A percentile compares a stretch with the other conserved stretches of the same genome.
phyloP scores from a whole-genome alignment of 2,888 invertebrate genomes.

The Argyra leucocephala region DNA sequence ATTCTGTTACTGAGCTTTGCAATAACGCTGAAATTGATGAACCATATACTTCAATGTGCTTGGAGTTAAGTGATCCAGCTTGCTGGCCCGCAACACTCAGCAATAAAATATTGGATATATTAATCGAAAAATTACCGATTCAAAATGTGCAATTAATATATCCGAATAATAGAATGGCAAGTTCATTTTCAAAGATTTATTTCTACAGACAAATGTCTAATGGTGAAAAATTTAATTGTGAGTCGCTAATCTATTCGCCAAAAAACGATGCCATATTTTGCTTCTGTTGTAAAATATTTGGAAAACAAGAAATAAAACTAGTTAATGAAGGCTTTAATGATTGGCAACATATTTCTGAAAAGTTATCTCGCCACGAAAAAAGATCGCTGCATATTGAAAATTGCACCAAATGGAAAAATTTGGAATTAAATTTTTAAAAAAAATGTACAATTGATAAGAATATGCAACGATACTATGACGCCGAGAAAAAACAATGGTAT shows the following conservation, averaged over 20 bases:
- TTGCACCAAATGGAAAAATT: conserved; percentile 9
- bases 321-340: conserved; percentile 8
- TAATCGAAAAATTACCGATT: conserved; percentile 9
- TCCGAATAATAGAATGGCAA: conserved; percentile 1
- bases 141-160: conserved; percentile 7
- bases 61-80: not conserved
- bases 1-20: not conserved
- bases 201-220: conserved; percentile 8
- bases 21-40: conserved; percentile 10
- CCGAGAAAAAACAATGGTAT: not conserved
- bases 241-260: conserved; percentile 10
- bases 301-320: conserved; percentile 9
- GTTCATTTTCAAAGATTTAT: conserved; percentile 1
- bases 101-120: conserved; percentile 7
- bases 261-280: conserved; percentile 8
- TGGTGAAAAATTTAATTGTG: conserved; percentile 10
- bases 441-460: conserved; percentile 3
- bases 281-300: conserved; percentile 8
- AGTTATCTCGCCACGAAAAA: not conserved
- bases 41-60: not conserved
- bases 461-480: too few relatives aligned
- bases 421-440: conserved; percentile 6
- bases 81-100: not conserved
- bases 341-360: conserved; percentile 8
- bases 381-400: conserved; percentile 4